Conservation (phyloP, 2,113 vertebrate genomes). For the Neoarius graeffei region DNA sequence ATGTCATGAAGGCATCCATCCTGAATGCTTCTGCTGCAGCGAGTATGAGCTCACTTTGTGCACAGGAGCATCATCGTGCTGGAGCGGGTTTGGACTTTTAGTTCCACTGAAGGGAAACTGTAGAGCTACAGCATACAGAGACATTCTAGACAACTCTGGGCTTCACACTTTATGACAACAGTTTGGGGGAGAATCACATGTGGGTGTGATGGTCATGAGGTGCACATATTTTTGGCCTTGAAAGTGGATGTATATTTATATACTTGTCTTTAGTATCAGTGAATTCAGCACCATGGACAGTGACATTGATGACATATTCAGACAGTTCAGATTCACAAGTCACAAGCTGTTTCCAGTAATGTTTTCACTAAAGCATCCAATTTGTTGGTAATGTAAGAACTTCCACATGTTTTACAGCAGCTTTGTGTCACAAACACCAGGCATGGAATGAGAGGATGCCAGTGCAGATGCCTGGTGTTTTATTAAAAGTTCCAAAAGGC, state of each 20-base stretch:
- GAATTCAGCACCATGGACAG: constrained; percentile 1
- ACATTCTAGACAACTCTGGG: not conserved
- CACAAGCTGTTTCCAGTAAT: too few relatives aligned
- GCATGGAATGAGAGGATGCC: too few relatives aligned
- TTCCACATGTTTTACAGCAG: not conserved
- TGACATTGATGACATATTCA: not conserved
- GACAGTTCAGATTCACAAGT: not conserved
- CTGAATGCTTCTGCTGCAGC: not conserved
- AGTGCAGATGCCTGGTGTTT: too few relatives aligned
- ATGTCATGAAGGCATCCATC: not conserved
- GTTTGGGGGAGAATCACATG: not conserved
- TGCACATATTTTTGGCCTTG: not conserved
- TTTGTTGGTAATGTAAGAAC: too few relatives aligned
- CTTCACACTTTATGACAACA: not conserved
- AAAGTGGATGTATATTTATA: not conserved
- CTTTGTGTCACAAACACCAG: too few relatives aligned
- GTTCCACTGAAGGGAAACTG: not conserved
- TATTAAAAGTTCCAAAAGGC: too few relatives aligned
- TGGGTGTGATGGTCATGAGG: not conserved
- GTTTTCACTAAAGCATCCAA: too few relatives aligned
- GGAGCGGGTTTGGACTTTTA: not conserved
- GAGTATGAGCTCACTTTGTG: too few relatives aligned
- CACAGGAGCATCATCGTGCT: not conserved
- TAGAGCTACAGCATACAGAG: not conserved
- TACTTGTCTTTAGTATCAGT: not conserved